phyloP scores from a whole-genome alignment of 64 coral and sea anemone genomes.

The Acropora tenuis region DNA sequence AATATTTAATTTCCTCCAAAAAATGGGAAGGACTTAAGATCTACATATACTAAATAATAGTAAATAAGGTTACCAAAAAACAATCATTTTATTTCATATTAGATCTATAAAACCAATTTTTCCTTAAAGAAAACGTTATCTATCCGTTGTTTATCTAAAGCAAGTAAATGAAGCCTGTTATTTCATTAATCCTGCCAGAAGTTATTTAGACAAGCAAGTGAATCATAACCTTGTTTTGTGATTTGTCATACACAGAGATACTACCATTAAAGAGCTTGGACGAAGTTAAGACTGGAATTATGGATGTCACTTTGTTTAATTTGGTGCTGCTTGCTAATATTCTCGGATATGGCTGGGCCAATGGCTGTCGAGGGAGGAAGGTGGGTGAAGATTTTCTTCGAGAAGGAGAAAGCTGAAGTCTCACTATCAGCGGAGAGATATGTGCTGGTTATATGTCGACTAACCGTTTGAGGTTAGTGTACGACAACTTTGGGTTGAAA shows the following conservation, averaged over 20 bases:
- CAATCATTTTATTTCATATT: too few relatives aligned
- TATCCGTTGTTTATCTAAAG: too few relatives aligned
- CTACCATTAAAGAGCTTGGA: background rate
- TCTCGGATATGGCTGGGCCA: slow-evolving; percentile 62
- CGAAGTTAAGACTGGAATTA: slow-evolving; percentile 57
- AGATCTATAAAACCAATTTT: too few relatives aligned
- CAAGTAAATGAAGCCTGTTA: too few relatives aligned
- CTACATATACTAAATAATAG: too few relatives aligned
- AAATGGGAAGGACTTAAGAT: too few relatives aligned
- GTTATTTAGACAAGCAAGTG: too few relatives aligned
- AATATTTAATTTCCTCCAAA: too few relatives aligned
- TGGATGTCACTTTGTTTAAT: slow-evolving; percentile 27
- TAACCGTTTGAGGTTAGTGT: slow-evolving; percentile 31
- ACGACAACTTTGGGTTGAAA: slow-evolving; percentile 40
- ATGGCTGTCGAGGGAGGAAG: slow-evolving; percentile 25
- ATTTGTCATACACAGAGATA: background rate
- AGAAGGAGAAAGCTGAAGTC: slow-evolving; percentile 50
- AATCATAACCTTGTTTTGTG: too few relatives aligned
- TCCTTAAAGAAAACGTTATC: too few relatives aligned
- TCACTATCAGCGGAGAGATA: background rate
- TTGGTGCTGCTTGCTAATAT: slow-evolving; percentile 36
- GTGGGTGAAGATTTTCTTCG: slow-evolving; percentile 49
- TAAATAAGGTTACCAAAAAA: too few relatives aligned
- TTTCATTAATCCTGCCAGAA: too few relatives aligned
- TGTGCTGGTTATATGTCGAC: slow-evolving; percentile 44